Evolutionary conservation across 2,113 vertebrate genomes (phyloP).

Genomic region (Aptenodytes patagonicus): DNA sequence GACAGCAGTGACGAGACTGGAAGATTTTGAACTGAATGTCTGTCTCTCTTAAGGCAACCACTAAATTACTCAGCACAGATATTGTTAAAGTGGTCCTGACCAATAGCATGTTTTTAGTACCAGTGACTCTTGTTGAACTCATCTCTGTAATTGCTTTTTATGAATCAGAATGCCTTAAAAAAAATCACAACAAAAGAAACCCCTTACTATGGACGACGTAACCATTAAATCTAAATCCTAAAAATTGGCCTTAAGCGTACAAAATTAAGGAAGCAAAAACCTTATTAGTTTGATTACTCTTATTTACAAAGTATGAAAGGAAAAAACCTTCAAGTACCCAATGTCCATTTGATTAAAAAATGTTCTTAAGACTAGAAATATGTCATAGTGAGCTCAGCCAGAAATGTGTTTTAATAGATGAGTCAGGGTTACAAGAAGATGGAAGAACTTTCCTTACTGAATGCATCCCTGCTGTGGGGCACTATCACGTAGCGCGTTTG

Average conservation of each 20-base stretch:
- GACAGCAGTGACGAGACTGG: not conserved
- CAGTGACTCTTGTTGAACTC: not conserved
- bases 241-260: not conserved
- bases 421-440: not conserved
- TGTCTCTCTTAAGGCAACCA: not conserved
- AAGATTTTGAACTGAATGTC: not conserved
- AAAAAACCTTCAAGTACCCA: not conserved
- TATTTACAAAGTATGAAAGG: not conserved
- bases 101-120: not conserved
- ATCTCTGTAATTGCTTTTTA: conserved; percentile 27
- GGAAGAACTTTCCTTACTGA: not conserved
- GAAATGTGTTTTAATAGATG: not conserved
- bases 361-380: not conserved
- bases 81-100: not conserved
- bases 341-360: not conserved
- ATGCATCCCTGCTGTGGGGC: not conserved
- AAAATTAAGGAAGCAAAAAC: not conserved
- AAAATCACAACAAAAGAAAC: not conserved
- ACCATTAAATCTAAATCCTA: not conserved
- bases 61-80: not conserved
- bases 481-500: not conserved
- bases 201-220: not conserved
- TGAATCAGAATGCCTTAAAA: not conserved
- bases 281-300: not conserved
- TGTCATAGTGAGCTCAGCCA: not conserved